Evolutionary conservation across 2,113 vertebrate species (phyloP), one percentile per base, ranked within the genome.

Genomic region (Triplophysa siluroides): DNA sequence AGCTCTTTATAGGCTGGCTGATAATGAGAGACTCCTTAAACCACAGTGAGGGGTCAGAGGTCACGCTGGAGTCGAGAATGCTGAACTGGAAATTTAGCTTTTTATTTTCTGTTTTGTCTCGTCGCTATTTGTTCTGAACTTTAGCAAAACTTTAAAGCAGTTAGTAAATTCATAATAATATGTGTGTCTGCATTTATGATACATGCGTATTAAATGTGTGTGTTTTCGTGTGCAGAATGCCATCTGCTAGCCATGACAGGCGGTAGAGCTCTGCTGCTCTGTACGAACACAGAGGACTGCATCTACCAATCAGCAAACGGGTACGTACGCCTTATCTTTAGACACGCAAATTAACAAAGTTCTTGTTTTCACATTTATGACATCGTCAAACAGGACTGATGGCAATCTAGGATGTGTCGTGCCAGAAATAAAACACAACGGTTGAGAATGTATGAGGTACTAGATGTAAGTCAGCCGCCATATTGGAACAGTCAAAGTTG

Each of bases 201-300:
- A 33, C 33, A 33, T 33, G 33, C 33, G 4, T 16, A 58, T n/a
- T 21, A 67, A 83, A 16, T 78, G 0, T 70, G 21, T 84, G 47
- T 83, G 90, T 94, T 88, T 89, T 80, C 84, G 60, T 87, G 21
- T 88, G 83, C 87, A 92, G 89, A 86, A 93, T 90, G 92, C 90
- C 88, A 75, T 80, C 90, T 94, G 95, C 94, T 96, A 96, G 95
- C 89, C 85, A 96, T 98, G 97, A 97, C 94, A 72, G 92, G 93
- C 77, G 92, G 90, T 88, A 88, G 91, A 91, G 93, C 14, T 12
- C 88, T 93, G 88, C 85, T 92, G 85, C 95, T 91, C 92, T 96
- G 94, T 91, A 92, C 91, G 86, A 92, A 91, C 90, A 91, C 92
- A 84, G 92, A 93, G 89, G 92, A 89, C 92, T 90, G 87, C 83